A percentile compares a stretch with the other conserved stretches of the same genome.
Evolutionary conservation across 1,140 invertebrate species (phyloP).

Genomic region (Drosophila lini): DNA sequence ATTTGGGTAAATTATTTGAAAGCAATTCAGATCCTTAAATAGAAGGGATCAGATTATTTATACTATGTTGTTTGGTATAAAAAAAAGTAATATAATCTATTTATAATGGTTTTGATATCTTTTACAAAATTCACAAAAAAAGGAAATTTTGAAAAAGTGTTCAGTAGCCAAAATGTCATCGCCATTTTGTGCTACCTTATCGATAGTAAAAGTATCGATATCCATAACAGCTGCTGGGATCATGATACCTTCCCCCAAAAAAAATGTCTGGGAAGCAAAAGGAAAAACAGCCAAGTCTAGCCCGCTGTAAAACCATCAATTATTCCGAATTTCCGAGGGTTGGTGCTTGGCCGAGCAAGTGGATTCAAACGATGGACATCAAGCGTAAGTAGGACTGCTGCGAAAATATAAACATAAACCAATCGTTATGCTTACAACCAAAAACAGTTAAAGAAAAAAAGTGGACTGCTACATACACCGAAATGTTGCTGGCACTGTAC

Average conservation of each 20-base stretch:
- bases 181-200: constrained; percentile 1
- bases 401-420: background rate
- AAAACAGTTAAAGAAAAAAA: constrained; percentile 12
- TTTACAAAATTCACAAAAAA: too few relatives aligned
- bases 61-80: too few relatives aligned
- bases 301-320: background rate
- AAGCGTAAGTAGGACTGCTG: constrained; percentile 2
- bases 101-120: too few relatives aligned
- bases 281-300: background rate
- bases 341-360: background rate
- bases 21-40: background rate
- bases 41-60: too few relatives aligned
- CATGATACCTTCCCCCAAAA: constrained; percentile 23
- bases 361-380: constrained; percentile 12
- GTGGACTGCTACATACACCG: constrained; percentile 12
- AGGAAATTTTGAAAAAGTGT: background rate
- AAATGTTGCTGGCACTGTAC: constrained; percentile 9
- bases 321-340: background rate
- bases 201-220: constrained; percentile 26
- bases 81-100: too few relatives aligned
- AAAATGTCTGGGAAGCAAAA: background rate
- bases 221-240: constrained; percentile 19
- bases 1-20: background rate
- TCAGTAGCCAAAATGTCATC: constrained; percentile 5
- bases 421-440: background rate